Base-by-base conservation (phyloP, 2,888 invertebrate genomes). In the Ichneumoninae sp. region DNA sequence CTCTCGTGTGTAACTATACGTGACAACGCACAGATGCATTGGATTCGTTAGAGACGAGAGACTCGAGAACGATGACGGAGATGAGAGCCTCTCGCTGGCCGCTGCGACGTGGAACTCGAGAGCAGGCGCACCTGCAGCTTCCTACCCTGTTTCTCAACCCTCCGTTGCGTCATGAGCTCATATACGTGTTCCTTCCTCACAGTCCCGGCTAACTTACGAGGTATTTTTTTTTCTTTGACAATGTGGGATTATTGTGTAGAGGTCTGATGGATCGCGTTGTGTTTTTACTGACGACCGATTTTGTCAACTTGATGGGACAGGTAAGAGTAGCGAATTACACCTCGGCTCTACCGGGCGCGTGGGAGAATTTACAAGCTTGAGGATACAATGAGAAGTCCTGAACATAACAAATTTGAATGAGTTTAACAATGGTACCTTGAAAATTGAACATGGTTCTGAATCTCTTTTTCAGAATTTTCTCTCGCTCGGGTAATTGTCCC, bases 31-130 rank as follows among this genome's bases (percentile, higher is more conserved):
- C 63, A 33, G 30, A 30, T 57, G 57, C 57, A 57, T 57, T 13
- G 63, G 63, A 63, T 63, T 63, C 63, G 26, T 57, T 4, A 30
- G 33, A 30, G 63, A 63, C 30, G 30, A 63, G 30, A 63, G 26
- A 63, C 33, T 63, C 30, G 16, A 16, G 30, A 63, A 30, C 30
- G 30, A 63, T 63, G 63, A 63, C 63, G 30, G 63, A 30, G 63
- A 63, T 33, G 63, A 63, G 63, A 63, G 63, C 33, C 30, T 16
- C 30, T 63, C 44, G 16, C 44, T 16, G 44, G 44, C 13, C 30
- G 63, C 30, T 63, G 30, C 30, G 16, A 1, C 63, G 33, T 5
- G 13, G 30, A 57, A 57, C 57, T 57, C 26, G 57, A 57, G 26
- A 10, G 26, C 57, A 22, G 19, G 54, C 54, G 54, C 54, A 54